Evolutionary conservation across 2,797 vertebrate species (phyloP), one percentile per base, ranked within the genome.

Genomic region (Vireo griseus): DNA sequence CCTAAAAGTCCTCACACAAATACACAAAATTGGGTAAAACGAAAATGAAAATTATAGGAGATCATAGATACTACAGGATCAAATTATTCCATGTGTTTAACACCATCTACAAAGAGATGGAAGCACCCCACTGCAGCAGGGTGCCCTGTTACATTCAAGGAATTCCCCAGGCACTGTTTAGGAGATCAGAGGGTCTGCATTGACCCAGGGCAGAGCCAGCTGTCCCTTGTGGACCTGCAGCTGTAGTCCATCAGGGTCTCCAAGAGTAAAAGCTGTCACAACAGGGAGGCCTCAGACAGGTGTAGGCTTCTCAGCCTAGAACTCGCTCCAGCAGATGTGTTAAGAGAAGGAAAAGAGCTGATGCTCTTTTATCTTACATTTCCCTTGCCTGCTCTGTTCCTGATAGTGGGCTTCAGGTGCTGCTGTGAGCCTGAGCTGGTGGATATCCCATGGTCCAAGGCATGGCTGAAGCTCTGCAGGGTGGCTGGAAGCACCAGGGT

Each of bases 61-160:
- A 68, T 42, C 57, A 58, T 4, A 77, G 48, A 65, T 42, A 24
- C 7, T 16, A 42, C 0, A 5, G 45, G 17, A 48, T 52, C 24
- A 40, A 72, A 21, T n/a, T n/a, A 58, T 29, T 42, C 6, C 24
- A 10, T 20, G 8, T 9, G 24, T 76, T 47, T 48, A 80, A 61
- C 18, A 66, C 28, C 16, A 50, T 16, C 12, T 1, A 2, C 17
- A 63, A 77, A 48, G 65, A 42, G 31, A 55, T 1, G 5, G 17
- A 85, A 51, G 5, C 8, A 29, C 17, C 4, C 8, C 44, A 45
- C 35, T 55, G 51, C 48, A 77, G 48, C 0, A 3, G 74, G 16
- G 10, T 24, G 50, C 15, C 14, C 25, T 0, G 0, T 10, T 42
- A 52, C 0, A 1, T 1, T 35, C 19, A 51, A 50, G 10, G 16